Percentiles rank a stretch among this genome's conserved stretches.
Conservation (phyloP, 2,888 invertebrate genomes). For the Gryllus longicercus region DNA sequence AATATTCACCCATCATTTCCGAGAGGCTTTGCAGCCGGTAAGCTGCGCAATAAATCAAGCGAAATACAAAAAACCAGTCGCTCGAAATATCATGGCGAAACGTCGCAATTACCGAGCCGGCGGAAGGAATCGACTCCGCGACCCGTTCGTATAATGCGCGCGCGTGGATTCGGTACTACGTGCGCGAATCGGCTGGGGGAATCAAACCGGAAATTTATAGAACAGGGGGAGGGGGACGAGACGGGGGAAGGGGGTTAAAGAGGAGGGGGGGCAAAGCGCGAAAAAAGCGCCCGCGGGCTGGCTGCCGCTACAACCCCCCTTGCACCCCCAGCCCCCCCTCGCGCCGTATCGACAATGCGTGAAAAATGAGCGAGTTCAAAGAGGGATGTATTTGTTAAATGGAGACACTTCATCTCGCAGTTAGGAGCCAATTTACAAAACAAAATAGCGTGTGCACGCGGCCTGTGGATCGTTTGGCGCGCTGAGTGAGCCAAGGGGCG, state of each 20-base stretch:
- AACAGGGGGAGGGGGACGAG: background rate
- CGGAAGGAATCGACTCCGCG: constrained; percentile 2
- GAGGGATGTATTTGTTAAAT: constrained; percentile 17
- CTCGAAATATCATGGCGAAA: background rate
- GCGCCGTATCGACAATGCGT: background rate
- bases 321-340: background rate
- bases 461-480: no score
- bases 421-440: constrained; percentile 17
- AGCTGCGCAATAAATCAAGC: constrained; percentile 7
- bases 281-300: no score
- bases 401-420: constrained; percentile 17
- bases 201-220: background rate
- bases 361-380: constrained; percentile 17
- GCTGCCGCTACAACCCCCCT: no score
- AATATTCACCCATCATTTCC: constrained; percentile 10
- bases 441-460: background rate
- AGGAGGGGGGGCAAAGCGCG: background rate
- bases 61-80: constrained; percentile 5
- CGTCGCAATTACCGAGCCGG: constrained; percentile 2
- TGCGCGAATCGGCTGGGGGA: background rate
- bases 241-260: background rate
- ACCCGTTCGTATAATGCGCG: constrained; percentile 8
- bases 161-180: background rate
- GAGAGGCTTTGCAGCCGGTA: background rate
- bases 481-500: no score